Conservation (phyloP, 1,140 invertebrate genomes). For the Habropoda laboriosa region DNA sequence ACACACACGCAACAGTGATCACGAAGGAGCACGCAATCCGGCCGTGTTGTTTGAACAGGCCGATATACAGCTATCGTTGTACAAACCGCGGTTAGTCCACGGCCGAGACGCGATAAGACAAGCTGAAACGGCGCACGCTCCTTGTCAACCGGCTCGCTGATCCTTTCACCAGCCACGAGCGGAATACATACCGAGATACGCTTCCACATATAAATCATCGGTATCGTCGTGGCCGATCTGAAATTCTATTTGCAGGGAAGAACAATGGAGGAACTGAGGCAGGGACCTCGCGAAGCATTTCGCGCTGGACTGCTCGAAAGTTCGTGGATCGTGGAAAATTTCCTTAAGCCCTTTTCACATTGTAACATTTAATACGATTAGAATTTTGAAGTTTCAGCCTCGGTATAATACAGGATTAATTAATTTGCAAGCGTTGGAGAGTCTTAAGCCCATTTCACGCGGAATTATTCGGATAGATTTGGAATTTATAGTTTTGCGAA, state of each 20-base stretch:
- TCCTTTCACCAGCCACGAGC: conserved; percentile 37
- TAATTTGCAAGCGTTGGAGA: no score
- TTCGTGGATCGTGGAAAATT: neutral
- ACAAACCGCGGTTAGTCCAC: conserved; percentile 29
- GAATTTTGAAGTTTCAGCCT: no score
- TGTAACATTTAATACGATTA: no score
- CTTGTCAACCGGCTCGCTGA: conserved; percentile 12
- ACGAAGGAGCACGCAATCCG: neutral
- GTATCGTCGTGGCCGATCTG: conserved; percentile 45
- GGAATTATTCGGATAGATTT: no score
- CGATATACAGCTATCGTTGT: conserved; percentile 54
- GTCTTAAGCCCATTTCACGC: no score
- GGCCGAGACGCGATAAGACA: conserved; percentile 52
- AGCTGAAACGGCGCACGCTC: conserved; percentile 34
- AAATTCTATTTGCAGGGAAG: conserved; percentile 3
- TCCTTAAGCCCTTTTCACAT: neutral
- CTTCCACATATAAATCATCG: conserved; percentile 46
- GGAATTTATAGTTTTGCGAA: no score
- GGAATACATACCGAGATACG: conserved; percentile 21
- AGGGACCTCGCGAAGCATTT: conserved; percentile 10
- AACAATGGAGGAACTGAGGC: conserved; percentile 43
- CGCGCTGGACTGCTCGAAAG: conserved; percentile 21
- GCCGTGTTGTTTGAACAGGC: conserved; percentile 43
- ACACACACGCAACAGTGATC: neutral
- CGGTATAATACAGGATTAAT: no score